Evolutionary conservation across 2,888 invertebrate species (phyloP).

Genomic region (Latheticus oryzae): DNA sequence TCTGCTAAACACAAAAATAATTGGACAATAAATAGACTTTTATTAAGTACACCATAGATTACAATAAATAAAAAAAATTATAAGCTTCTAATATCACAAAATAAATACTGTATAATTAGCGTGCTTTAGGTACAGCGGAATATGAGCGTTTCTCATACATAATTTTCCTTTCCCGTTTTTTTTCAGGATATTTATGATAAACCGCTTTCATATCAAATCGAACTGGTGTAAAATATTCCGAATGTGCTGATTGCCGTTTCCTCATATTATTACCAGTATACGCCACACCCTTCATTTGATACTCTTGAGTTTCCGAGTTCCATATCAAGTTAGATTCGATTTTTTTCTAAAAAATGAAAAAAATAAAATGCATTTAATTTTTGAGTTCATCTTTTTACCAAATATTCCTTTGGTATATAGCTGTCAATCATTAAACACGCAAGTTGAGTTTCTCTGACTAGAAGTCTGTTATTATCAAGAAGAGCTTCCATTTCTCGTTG

Average conservation of each 20-base stretch:
- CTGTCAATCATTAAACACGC: constrained; percentile 91
- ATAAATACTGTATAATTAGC: constrained; percentile 38
- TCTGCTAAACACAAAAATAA: background rate
- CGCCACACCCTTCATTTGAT: constrained; percentile 97
- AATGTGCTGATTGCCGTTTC: constrained; percentile 70
- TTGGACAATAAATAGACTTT: constrained; percentile 11
- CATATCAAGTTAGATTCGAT: constrained; percentile 94
- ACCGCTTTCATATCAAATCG: constrained; percentile 60
- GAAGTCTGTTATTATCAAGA: constrained; percentile 90
- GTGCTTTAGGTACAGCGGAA: constrained; percentile 51
- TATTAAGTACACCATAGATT: constrained; percentile 11
- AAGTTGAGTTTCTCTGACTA: constrained; percentile 90
- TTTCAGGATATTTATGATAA: constrained; percentile 62
- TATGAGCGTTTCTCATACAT: constrained; percentile 43
- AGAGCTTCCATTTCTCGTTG: constrained; percentile 97
- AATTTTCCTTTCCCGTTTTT: constrained; percentile 49
- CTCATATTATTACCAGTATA: constrained; percentile 99
- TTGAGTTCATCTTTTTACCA: constrained; percentile 69
- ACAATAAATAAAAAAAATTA: constrained; percentile 6
- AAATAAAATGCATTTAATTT: constrained; percentile 21
- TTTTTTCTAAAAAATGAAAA: constrained; percentile 72
- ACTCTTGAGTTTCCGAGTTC: constrained; percentile 99
- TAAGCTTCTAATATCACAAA: constrained; percentile 16
- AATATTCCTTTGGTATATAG: constrained; percentile 94
- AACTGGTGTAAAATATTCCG: constrained; percentile 55